These are phyloP conservation scores for Malurus splendens DNA, from an alignment of 2,797 vertebrate species.

Conservation along the genomic window DNA sequence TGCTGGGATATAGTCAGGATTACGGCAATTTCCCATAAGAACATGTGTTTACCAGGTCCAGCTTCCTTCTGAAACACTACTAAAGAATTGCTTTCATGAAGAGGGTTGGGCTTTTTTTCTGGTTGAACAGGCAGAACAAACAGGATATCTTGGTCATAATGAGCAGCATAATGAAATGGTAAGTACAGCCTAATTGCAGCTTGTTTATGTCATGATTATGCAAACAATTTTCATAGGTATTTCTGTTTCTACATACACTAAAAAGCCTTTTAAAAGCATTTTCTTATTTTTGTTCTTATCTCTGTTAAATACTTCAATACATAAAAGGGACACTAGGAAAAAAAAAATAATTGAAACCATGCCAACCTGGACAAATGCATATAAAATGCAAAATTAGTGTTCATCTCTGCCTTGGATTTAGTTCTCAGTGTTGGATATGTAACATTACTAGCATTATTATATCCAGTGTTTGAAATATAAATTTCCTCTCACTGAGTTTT, in stretches of 20 bases:
- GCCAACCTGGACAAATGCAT: background rate
- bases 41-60: conserved; percentile 70
- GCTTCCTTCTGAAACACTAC: conserved; percentile 51
- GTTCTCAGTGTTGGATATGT: background rate
- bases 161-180: conserved; percentile 1
- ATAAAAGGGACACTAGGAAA: background rate
- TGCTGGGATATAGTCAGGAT: conserved; percentile 48
- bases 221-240: background rate
- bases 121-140: conserved; percentile 33
- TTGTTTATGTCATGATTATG: conserved; percentile 3
- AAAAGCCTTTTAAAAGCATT: background rate
- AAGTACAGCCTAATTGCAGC: background rate
- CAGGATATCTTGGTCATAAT: conserved; percentile 45
- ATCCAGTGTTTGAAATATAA: background rate
- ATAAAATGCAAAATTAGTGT: background rate
- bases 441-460: background rate
- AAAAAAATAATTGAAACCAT: background rate
- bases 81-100: conserved; percentile 46
- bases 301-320: background rate
- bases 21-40: conserved; percentile 58
- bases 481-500: background rate
- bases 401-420: background rate
- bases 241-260: background rate
- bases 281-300: background rate
- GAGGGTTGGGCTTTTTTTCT: background rate